Evolutionary conservation across 64 coral and sea anemone species (phyloP), one percentile per base, ranked within the genome.

Genomic region (Pocillopora verrucosa): DNA sequence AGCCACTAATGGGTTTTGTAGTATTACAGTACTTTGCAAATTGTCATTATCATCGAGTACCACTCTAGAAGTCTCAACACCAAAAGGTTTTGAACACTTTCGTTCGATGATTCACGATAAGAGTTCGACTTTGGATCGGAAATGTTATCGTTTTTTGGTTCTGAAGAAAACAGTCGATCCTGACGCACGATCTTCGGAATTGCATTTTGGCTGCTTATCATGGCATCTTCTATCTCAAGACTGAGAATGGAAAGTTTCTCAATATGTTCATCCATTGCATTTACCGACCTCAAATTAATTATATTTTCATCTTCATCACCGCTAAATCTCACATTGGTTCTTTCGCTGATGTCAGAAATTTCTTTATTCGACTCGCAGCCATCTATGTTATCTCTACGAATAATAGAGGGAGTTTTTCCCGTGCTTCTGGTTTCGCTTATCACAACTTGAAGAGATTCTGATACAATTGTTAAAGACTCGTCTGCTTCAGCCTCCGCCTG

Each of bases 351-450:
- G 25, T 85, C 82, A 38, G 17, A 77, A 77, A 1, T 56, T 56
- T 77, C 75, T 20, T 77, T 77, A 14, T 77, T 36, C 45, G 82
- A 85, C 25, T 85, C 65, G 37, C 82, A 85, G 1, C 82, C 82
- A 58, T 85, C 82, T 20, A 85, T 85, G 64, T 85, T 85, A 16
- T 85, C 82, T 57, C 82, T 56, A 1, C 82, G 82, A 85, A 65
- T 22, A 1, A 37, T 72, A 20, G 24, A n/a, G 0, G 82, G 82
- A 38, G 63, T 85, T 56, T 24, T 70, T 6, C 10, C 67, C 5
- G 19, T 22, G 79, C 59, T 0, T 68, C 26, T 63, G 1, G 80
- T 15, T 13, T 84, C 80, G 64, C 13, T 41, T 62, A 51, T 0
- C 22, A 57, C 20, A 19, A 10, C 6, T 5, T 24, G 65, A 12